Evolutionary conservation across 2,113 vertebrate genomes (phyloP).

Genomic region (Bagarius yarrelli): DNA sequence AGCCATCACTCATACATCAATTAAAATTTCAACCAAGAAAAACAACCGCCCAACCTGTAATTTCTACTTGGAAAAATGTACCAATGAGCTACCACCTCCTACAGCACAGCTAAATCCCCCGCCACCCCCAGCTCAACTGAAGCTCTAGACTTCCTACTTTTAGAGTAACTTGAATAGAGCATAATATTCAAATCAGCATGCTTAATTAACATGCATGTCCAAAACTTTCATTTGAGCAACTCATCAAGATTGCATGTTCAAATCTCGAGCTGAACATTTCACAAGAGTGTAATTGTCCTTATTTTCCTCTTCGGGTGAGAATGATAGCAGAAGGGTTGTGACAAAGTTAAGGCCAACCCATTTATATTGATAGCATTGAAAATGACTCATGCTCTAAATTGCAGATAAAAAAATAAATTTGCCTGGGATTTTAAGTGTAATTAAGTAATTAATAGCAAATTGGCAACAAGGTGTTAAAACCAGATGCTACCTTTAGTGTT

Average conservation of each 20-base stretch:
- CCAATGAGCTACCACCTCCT: too few relatives aligned
- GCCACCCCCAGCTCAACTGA: too few relatives aligned
- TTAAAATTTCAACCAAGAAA: background rate
- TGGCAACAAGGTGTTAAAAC: background rate
- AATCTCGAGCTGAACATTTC: background rate
- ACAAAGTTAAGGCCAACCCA: background rate
- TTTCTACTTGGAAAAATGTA: background rate
- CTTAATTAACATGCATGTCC: background rate
- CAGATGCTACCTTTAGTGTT: background rate
- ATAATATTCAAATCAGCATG: slow-evolving; percentile 3
- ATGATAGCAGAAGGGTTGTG: background rate
- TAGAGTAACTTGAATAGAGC: background rate
- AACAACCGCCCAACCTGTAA: background rate
- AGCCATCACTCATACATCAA: background rate
- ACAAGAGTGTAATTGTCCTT: background rate
- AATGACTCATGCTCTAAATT: too few relatives aligned
- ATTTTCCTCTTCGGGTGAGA: background rate
- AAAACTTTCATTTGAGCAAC: background rate
- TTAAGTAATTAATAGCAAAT: background rate
- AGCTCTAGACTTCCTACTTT: background rate
- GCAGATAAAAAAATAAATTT: background rate
- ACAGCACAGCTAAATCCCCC: too few relatives aligned
- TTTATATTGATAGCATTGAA: background rate
- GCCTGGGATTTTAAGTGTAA: background rate
- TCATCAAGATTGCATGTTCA: background rate